These are phyloP conservation scores for Sphinx pinastri DNA, from an alignment of 2,888 invertebrate species.

Conservation along the genomic window DNA sequence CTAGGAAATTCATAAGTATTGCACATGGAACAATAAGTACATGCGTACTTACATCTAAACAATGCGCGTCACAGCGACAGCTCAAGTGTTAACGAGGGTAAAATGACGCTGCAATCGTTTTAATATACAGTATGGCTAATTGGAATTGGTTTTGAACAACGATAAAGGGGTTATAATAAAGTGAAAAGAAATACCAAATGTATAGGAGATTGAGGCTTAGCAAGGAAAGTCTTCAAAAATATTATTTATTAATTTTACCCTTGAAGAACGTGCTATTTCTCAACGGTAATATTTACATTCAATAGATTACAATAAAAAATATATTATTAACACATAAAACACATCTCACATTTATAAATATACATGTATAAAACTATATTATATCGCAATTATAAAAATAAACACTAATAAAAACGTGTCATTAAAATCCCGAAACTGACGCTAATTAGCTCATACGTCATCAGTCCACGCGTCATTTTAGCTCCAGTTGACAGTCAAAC, in stretches of 20 bases:
- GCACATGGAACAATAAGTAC: conserved; percentile 71
- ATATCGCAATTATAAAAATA: no score
- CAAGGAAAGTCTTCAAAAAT: no score
- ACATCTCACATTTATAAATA: no score
- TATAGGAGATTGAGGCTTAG: no score
- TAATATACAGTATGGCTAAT: background rate
- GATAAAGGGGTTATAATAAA: background rate
- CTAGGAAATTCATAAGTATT: conserved; percentile 78
- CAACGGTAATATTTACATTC: no score
- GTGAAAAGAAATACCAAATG: no score
- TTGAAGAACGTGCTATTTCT: no score
- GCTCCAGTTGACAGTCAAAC: conserved; percentile 58
- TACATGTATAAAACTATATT: no score
- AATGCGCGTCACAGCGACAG: conserved; percentile 71
- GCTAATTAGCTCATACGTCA: background rate
- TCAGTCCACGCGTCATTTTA: conserved; percentile 62
- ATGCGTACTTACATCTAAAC: conserved; percentile 77
- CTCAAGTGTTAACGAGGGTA: conserved; percentile 67
- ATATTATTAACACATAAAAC: no score
- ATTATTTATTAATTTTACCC: no score
- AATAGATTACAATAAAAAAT: no score
- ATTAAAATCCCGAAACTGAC: background rate
- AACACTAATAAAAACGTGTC: background rate
- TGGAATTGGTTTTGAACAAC: background rate
- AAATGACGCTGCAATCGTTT: conserved; percentile 55